Base-by-base conservation (phyloP, 2,797 vertebrate species). In the Chaetodon trifasciatus region DNA sequence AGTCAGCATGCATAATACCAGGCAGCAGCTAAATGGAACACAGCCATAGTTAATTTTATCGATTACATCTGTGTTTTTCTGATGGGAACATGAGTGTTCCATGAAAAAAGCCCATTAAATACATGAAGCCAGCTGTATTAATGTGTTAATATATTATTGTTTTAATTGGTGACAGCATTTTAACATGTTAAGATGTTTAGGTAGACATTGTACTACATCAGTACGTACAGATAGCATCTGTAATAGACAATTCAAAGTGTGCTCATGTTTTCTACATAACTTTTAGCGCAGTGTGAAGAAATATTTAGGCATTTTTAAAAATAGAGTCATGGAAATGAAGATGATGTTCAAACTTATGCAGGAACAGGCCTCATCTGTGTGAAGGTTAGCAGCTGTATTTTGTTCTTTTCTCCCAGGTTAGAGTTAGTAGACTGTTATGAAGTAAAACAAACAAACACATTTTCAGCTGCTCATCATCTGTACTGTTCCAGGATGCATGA, bases 401-500 rank as follows among this genome's bases (percentile, higher is more conserved):
- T 55, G 13, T 40, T 66, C 37, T 56, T 24, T 47, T 81, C 72
- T 78, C 42, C 37, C 8, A 47, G 23, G 37, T 65, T 63, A 52
- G 50, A 52, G 44, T 40, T 62, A 61, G 2, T 16, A n/a, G 40
- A 58, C 11, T 37, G 21, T 52, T 61, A 28, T 71, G n/a, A 12
- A 3, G 6, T 64, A 53, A 79, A 81, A 28, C 16, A 60, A 61
- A 61, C 40, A 56, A 60, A 11, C 70, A 64, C 62, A 67, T 81
- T 70, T 70, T 52, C 24, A 49, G 70, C 61, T 66, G 58, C 44
- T 68, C n/a, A 49, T 65, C 11, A 55, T 28, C 74, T 53, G 3
- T 15, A 58, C 55, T 24, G 65, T 61, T 91, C 55, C 42, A 68
- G 67, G 16, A 37, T 32, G 37, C 16, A 23, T 72, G 58, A 79